Percentiles rank a stretch among this genome's conserved stretches.
phyloP scores from a whole-genome alignment of 2,797 vertebrate genomes.

The Xenops minutus region DNA sequence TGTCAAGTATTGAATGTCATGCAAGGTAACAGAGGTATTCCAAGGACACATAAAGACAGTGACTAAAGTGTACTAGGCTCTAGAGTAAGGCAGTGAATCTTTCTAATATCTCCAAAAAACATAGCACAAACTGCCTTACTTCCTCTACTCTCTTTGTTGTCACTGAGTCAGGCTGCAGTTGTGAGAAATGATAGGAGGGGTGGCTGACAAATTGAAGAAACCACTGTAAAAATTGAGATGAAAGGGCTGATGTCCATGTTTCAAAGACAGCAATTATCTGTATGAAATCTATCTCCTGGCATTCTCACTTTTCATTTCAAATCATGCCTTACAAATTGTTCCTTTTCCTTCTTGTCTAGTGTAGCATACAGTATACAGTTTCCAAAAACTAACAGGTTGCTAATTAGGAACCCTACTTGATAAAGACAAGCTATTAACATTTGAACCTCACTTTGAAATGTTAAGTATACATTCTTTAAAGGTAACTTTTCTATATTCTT shows the following conservation, averaged over 20 bases:
- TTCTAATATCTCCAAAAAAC: background rate
- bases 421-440: background rate
- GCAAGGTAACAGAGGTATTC: background rate
- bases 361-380: background rate
- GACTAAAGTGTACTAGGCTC: background rate
- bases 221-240: background rate
- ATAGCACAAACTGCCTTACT: background rate
- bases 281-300: background rate
- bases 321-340: background rate
- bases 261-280: background rate
- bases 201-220: background rate
- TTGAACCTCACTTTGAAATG: background rate
- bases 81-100: background rate
- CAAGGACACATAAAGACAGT: background rate
- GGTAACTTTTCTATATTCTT: background rate
- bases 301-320: background rate
- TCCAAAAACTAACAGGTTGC: background rate
- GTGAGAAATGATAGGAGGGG: background rate
- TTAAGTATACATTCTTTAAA: background rate
- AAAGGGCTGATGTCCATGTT: background rate
- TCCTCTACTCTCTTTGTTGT: background rate
- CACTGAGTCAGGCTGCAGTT: background rate
- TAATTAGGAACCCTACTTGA: background rate
- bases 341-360: background rate
- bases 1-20: background rate